Base-by-base conservation (phyloP, 2,888 invertebrate genomes). In the Hypolimnas misippus region DNA sequence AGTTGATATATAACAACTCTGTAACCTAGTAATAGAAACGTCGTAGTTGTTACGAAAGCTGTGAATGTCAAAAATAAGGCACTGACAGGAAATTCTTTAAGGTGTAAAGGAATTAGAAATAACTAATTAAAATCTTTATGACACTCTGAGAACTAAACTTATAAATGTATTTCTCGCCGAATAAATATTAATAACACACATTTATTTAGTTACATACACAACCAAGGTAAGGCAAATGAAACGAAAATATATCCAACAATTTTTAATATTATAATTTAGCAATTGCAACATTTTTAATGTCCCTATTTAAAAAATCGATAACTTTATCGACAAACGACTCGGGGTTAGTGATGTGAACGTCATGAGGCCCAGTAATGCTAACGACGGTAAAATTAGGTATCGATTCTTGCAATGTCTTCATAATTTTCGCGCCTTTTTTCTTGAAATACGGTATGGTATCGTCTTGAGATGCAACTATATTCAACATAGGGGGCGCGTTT, bases 341-440 rank as follows among this genome's bases (percentile, higher is more conserved):
- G 3, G 94, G 93, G 66, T 87, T 75, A 55, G 92, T 93, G 55
- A 93, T 89, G 72, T 94, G 94, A 10, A 93, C 86, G 72, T 94
- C 93, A 66, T 94, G 94, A 63, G 87, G 83, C 0, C 94, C 94
- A 0, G 76, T 72, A 0, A 94, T 86, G n/a, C 74, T 66, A 0
- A 77, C 58, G 17, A 75, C 59, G 8, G 64, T 58, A 63, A 73
- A 77, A 50, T 77, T 61, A 0, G 75, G 71, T 17, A 79, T 65
- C n/a, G 73, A 73, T 51, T 73, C 57, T 49, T 73, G 61, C 50
- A 79, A 74, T 68, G 75, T 78, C 2, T 75, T 62, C 8, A 82
- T 42, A 6, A 85, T 54, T 12, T 74, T 67, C 0, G 58, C 61
- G 1, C 76, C 75, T 25, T 76, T 78, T 16, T 69, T 53, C 40